phyloP scores from a whole-genome alignment of 2,888 invertebrate genomes.

The Trichacis sp. region DNA sequence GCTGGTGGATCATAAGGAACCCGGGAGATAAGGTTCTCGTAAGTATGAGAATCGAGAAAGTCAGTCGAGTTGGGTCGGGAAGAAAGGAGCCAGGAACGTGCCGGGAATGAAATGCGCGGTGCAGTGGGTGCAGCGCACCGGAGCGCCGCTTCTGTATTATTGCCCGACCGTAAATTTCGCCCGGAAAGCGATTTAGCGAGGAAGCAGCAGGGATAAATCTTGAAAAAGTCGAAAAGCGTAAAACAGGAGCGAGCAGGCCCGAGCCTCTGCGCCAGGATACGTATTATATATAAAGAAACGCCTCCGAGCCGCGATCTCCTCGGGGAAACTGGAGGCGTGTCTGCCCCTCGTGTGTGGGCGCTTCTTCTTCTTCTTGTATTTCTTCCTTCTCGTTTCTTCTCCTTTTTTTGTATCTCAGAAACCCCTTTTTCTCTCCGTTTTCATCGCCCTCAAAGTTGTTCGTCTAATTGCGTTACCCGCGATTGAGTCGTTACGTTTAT shows the following conservation, averaged over 20 bases:
- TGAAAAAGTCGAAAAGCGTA: constrained; percentile 68
- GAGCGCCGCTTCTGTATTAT: constrained; percentile 56
- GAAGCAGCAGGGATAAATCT: constrained; percentile 68
- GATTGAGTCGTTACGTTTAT: background rate
- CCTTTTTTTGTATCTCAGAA: constrained; percentile 20
- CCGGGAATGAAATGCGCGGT: constrained; percentile 57
- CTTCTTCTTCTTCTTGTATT: constrained; percentile 26
- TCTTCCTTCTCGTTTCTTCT: constrained; percentile 22
- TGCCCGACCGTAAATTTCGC: constrained; percentile 67
- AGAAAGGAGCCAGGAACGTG: constrained; percentile 59
- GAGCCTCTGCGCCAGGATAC: constrained; percentile 32
- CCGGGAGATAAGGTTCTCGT: constrained; percentile 20
- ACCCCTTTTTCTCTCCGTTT: constrained; percentile 16
- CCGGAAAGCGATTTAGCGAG: constrained; percentile 69
- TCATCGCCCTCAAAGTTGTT: constrained; percentile 10
- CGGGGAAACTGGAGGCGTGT: constrained; percentile 51
- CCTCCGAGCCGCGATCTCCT: constrained; percentile 43
- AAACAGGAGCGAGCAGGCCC: constrained; percentile 51
- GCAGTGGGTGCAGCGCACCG: constrained; percentile 21
- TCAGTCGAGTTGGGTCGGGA: constrained; percentile 54
- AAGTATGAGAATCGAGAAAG: constrained; percentile 23
- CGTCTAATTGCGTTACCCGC: constrained; percentile 14
- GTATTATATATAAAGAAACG: constrained; percentile 43
- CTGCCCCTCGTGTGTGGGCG: constrained; percentile 44
- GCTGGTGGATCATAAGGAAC: constrained; percentile 19